Evolutionary conservation across 2,888 invertebrate species (phyloP), one percentile per base, ranked within the genome.

Genomic region (Spilosoma lubricipeda): DNA sequence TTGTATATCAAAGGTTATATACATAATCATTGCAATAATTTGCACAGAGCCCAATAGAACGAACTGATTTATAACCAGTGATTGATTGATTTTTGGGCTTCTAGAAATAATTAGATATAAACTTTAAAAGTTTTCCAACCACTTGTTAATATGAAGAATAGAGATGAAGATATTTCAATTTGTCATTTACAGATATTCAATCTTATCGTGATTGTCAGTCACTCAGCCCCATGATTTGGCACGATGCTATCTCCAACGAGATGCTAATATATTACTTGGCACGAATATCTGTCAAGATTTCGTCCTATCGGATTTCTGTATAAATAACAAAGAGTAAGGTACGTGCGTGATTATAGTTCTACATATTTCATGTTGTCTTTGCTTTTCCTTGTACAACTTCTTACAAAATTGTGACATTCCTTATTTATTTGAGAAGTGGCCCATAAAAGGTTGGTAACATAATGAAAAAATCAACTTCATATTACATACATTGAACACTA

Each of bases 181-280:
- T 87, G 88, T 88, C 87, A 90, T 87, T 86, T 77, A 70, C 65
- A 75, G 76, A 68, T 59, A 70, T 76, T 66, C 82, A 87, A 87
- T 87, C 79, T 84, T 84, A 78, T 83, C 80, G 76, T 81, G 85
- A 87, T 87, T 85, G 89, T 88, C 84, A 82, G 83, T 87, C 88
- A 89, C 83, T 86, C 87, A 85, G 85, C 86, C 78, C 80, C 86
- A 87, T 84, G 83, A 83, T 84, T 91, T 92, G 91, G 91, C 92
- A 89, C 86, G 90, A 89, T 89, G 88, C 78, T 90, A 92, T 93
- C 90, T 86, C 87, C 89, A 93, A 94, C 92, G 90, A 91, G 91
- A 93, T 93, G 93, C 89, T 95, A 94, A 94, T 94, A 93, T 93
- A 93, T 93, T 92, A 92, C 89, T 94, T 95, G 95, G 95, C 95